Evolutionary conservation across 2,113 vertebrate species (phyloP).

Genomic region (Catharus fuscescens): DNA sequence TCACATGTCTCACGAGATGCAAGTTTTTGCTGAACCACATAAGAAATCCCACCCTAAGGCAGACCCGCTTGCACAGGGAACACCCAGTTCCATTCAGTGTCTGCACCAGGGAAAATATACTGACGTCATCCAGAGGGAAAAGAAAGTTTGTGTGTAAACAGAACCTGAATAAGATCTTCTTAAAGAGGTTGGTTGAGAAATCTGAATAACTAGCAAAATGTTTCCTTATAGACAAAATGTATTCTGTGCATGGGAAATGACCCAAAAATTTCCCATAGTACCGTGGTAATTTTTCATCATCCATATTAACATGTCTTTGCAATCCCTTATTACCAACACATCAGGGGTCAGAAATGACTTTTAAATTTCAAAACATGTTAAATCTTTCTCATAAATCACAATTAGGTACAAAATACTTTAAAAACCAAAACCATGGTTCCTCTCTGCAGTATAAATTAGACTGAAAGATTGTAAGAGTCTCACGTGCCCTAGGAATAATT

Average conservation of each 20-base stretch:
- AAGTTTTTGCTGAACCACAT: neutral
- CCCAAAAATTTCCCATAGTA: neutral
- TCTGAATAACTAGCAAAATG: neutral
- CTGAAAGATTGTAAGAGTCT: neutral
- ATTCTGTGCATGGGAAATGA: neutral
- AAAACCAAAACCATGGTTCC: rapidly evolving
- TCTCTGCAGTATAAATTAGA: neutral
- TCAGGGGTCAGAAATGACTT: neutral
- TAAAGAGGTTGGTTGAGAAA: neutral
- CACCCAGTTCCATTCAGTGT: neutral
- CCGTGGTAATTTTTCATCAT: neutral
- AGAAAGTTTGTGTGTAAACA: neutral
- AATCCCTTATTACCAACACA: neutral
- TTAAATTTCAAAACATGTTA: neutral
- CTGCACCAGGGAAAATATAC: neutral
- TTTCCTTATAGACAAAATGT: neutral
- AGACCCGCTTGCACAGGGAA: neutral
- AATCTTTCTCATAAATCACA: neutral
- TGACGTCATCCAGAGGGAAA: neutral
- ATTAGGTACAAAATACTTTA: neutral
- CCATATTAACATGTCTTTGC: neutral
- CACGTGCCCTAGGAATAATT: slow-evolving; percentile 26
- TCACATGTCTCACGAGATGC: rapidly evolving
- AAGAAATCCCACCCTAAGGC: neutral
- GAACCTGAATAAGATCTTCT: neutral